These are phyloP conservation scores for Tethya wilhelma DNA, from an alignment of 37 sponge, comb jelly and placozoan genomes.

Conservation along the genomic window DNA sequence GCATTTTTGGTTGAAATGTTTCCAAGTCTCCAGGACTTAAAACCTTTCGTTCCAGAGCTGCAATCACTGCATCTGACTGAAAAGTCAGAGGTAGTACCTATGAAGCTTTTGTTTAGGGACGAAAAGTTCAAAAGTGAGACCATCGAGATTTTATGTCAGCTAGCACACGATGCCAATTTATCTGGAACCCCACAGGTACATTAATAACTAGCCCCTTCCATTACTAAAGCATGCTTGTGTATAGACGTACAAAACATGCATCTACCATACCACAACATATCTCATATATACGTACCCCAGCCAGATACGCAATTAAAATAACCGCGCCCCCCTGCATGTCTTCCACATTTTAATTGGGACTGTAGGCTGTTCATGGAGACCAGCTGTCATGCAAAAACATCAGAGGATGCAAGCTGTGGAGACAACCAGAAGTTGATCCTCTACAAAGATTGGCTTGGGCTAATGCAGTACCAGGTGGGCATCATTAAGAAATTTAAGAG, in stretches of 20 bases:
- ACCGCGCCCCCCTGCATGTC: too few relatives aligned
- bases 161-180: background rate
- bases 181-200: too few relatives aligned
- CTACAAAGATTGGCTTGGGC: constrained; percentile 18
- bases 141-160: constrained; percentile 25
- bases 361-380: constrained; percentile 32
- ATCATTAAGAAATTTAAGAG: too few relatives aligned
- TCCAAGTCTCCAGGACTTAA: background rate
- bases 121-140: constrained; percentile 26
- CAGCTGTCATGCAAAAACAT: constrained; percentile 20
- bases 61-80: background rate
- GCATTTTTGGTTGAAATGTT: constrained; percentile 3
- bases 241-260: too few relatives aligned
- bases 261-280: too few relatives aligned
- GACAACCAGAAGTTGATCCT: background rate
- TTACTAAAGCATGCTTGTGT: too few relatives aligned
- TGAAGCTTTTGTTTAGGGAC: constrained; percentile 33
- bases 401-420: constrained; percentile 12
- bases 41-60: background rate
- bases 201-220: too few relatives aligned
- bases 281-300: too few relatives aligned
- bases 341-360: too few relatives aligned
- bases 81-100: constrained; percentile 10
- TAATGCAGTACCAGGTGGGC: constrained; percentile 35
- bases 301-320: too few relatives aligned